Evolutionary conservation across 2,113 vertebrate species (phyloP).

Genomic region (Cebidichthys violaceus): DNA sequence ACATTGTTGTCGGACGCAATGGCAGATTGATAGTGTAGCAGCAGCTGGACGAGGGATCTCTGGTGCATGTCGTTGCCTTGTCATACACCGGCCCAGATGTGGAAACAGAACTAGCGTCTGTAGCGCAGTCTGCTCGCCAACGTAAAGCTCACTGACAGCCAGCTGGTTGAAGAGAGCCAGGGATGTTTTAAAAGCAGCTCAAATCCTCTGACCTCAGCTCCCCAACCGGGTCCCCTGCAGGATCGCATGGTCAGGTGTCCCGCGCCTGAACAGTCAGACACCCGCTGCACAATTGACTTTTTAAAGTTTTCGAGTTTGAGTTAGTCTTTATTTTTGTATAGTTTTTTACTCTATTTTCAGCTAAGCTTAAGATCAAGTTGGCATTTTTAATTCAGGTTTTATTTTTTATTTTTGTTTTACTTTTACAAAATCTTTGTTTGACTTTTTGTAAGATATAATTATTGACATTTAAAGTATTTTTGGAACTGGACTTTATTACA

Average conservation of each 20-base stretch:
- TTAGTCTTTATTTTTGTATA: neutral
- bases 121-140: neutral
- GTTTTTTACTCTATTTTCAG: neutral
- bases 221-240: neutral
- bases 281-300: neutral
- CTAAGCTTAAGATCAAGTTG: neutral
- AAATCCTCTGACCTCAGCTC: constrained; percentile 50
- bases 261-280: neutral
- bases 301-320: neutral
- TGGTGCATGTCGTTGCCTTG: constrained; percentile 12
- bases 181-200: constrained; percentile 14
- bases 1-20: constrained; percentile 45
- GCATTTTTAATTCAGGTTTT: neutral
- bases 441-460: neutral
- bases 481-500: neutral
- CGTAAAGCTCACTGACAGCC: constrained; percentile 19
- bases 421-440: neutral
- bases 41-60: constrained; percentile 52
- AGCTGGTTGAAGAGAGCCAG: constrained; percentile 28
- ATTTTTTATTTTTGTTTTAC: constrained; percentile 3
- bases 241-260: constrained; percentile 10
- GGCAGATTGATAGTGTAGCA: constrained; percentile 69
- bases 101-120: constrained; percentile 46
- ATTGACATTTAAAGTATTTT: neutral
- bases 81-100: constrained; percentile 66